Evolutionary conservation across 2,888 invertebrate genomes (phyloP).

Genomic region (Acrocyrtus sp.): DNA sequence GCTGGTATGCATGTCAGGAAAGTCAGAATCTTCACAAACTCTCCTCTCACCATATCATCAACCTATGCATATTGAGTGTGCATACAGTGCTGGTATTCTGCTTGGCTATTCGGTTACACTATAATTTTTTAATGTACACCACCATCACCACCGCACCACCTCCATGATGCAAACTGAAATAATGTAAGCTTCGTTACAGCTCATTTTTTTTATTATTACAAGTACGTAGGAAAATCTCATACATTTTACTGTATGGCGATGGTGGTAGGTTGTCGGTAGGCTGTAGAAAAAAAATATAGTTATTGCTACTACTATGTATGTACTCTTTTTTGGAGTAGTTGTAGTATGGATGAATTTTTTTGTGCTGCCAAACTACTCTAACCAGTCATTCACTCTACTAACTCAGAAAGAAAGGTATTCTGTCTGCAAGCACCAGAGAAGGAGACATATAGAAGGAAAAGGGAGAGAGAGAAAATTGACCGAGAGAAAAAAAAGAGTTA

Average conservation of each 20-base stretch:
- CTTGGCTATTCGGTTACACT: background rate
- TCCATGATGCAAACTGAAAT: background rate
- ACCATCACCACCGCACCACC: no score
- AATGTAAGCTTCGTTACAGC: background rate
- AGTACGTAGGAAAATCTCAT: background rate
- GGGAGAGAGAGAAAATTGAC: constrained; percentile 33
- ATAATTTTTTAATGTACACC: background rate
- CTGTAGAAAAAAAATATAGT: no score
- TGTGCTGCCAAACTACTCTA: no score
- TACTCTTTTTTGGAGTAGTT: no score
- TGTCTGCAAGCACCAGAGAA: background rate
- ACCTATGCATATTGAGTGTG: no score
- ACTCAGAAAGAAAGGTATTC: constrained; percentile 33
- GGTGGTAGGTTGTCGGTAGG: constrained; percentile 27
- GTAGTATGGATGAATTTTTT: no score
- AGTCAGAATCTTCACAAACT: background rate
- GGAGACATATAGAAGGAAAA: background rate
- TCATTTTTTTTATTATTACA: background rate
- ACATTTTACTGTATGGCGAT: background rate
- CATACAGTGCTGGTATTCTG: background rate
- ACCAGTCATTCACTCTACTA: constrained; percentile 43
- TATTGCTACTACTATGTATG: constrained; percentile 18
- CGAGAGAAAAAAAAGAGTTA: constrained; percentile 24
- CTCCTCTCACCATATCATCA: no score
- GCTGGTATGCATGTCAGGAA: background rate